Conservation (phyloP, 1,140 invertebrate genomes). For the Drosophila sturtevanti region DNA sequence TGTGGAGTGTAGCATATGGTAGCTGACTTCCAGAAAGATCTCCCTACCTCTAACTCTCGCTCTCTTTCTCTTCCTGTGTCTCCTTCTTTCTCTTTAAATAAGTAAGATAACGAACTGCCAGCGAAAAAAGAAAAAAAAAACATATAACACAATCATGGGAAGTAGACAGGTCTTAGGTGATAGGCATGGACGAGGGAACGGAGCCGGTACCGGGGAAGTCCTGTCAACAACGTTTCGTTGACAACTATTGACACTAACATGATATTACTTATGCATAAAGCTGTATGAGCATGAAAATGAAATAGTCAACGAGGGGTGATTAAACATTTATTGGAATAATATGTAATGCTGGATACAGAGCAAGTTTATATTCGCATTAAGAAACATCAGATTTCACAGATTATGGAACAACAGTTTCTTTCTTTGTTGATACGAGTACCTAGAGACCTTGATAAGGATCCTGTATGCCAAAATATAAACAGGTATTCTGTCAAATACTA, state of each 20-base stretch:
- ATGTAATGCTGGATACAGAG: too few relatives aligned
- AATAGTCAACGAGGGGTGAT: slow-evolving; percentile 10
- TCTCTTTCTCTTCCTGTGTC: not conserved
- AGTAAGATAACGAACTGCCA: slow-evolving; percentile 63
- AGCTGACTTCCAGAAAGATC: not conserved
- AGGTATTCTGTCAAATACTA: too few relatives aligned
- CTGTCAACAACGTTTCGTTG: slow-evolving; percentile 67
- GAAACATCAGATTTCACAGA: too few relatives aligned
- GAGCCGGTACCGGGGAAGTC: not conserved
- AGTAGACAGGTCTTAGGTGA: slow-evolving; percentile 15
- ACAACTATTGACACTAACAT: slow-evolving; percentile 75
- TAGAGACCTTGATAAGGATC: too few relatives aligned
- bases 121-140: slow-evolving; percentile 44
- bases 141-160: slow-evolving; percentile 27
- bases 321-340: not conserved
- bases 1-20: slow-evolving; percentile 12
- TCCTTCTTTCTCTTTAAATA: too few relatives aligned
- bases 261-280: slow-evolving; percentile 75
- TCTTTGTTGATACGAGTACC: too few relatives aligned
- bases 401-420: too few relatives aligned
- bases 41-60: not conserved
- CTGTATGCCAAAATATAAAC: too few relatives aligned
- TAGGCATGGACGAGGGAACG: not conserved
- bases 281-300: slow-evolving; percentile 36
- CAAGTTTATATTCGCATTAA: too few relatives aligned